phyloP scores from a whole-genome alignment of 2,797 vertebrate genomes.

The Myotis pilosus region DNA sequence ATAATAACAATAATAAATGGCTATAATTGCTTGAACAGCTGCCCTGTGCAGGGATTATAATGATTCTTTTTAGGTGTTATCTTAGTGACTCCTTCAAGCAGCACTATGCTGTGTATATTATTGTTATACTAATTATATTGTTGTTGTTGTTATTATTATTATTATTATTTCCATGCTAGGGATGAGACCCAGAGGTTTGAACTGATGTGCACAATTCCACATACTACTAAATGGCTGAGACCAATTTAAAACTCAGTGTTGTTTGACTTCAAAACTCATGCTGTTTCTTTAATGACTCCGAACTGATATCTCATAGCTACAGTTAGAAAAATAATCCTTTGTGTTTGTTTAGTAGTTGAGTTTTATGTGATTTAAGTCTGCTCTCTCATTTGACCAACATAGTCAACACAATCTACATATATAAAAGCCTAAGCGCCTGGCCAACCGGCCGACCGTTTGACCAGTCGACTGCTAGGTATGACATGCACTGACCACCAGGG shows the following conservation, averaged over 20 bases:
- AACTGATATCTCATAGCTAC: background rate
- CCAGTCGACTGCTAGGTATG: too few species aligned
- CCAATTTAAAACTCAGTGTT: background rate
- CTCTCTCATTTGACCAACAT: background rate
- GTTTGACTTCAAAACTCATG: background rate
- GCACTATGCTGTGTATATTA: background rate
- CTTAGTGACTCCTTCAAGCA: background rate
- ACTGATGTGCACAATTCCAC: background rate
- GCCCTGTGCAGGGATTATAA: background rate
- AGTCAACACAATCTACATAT: background rate
- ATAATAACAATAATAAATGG: background rate
- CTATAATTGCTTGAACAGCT: slow-evolving; percentile 23
- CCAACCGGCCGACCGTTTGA: too few species aligned
- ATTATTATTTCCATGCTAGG: background rate
- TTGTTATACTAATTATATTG: background rate
- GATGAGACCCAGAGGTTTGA: background rate
- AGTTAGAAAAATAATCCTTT: slow-evolving; percentile 23
- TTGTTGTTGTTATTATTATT: background rate
- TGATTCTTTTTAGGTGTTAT: background rate
- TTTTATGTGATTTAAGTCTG: background rate
- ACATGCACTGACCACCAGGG: too few species aligned
- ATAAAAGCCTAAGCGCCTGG: too few species aligned
- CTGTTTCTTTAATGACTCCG: background rate
- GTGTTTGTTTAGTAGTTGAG: slow-evolving; percentile 6
- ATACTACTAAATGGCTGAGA: background rate